Evolutionary conservation across 2,113 vertebrate genomes (phyloP), one percentile per base, ranked within the genome.

Genomic region (Chlorodrepanis virens): DNA sequence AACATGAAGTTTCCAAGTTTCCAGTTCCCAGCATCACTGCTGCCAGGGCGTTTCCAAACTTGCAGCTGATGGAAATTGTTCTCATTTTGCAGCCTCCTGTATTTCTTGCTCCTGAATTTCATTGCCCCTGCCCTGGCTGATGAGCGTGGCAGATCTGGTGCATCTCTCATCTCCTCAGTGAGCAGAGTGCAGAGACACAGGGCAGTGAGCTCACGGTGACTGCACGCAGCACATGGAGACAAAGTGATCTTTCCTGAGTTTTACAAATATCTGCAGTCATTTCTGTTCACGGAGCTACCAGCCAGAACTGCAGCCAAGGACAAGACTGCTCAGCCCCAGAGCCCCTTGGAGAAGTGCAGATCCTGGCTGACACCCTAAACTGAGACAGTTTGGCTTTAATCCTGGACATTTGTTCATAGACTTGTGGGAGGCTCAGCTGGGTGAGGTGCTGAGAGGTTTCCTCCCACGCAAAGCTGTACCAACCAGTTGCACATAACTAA

Each of bases 401-500:
- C 91, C 68, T 83, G 86, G 86, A 92, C 83, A 40, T 89, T 78
- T 2, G 11, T 47, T 97, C 89, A 87, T 8, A 28, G 74, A 75
- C n/a, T 59, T 0, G 4, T 63, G 90, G 74, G 87, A 95, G 61
- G 65, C 44, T 87, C 53, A 82, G 56, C 68, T 89, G 87, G 81
- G 70, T 42, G 89, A 83, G 83, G 80, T 74, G 47, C 65, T 85
- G n/a, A 82, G 81, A 84, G 6, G 24, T 40, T 76, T 94, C 84
- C 57, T 79, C 56, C 61, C 4, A 1, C n/a, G 65, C 47, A 90
- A 86, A 86, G 56, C 8, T 1, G 47, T 33, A 86, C 35, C 54
- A 90, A 42, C 18, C 24, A 74, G 33, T 52, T 53, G 65, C 39
- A 59, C 1, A 4, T 11, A 54, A 50, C 21, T 49, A 54, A 67